phyloP scores from a whole-genome alignment of 2,888 invertebrate genomes.

The Spilosoma lubricipeda region DNA sequence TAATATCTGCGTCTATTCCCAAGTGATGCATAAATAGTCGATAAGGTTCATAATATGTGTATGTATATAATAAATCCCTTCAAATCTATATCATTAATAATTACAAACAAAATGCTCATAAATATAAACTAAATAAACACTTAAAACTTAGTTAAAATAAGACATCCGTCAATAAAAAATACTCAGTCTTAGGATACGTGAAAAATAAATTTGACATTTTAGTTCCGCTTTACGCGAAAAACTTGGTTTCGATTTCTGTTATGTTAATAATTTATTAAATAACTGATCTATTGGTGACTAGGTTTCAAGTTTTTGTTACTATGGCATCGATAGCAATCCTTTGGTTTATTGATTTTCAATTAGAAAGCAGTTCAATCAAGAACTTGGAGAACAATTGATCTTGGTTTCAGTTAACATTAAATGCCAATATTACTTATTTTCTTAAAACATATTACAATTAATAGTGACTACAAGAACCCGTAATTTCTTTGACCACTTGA shows the following conservation, averaged over 20 bases:
- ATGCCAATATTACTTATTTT: constrained; percentile 29
- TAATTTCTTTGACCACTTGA: constrained; percentile 40
- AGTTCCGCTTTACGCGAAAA: constrained; percentile 34
- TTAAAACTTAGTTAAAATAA: constrained; percentile 37
- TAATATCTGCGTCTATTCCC: background rate
- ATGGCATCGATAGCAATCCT: background rate
- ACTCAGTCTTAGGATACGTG: constrained; percentile 60
- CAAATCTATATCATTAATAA: constrained; percentile 23
- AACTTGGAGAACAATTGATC: background rate
- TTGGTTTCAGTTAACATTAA: constrained; percentile 11
- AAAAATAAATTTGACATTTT: constrained; percentile 45
- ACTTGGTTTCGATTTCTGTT: constrained; percentile 37
- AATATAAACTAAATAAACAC: constrained; percentile 43
- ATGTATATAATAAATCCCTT: constrained; percentile 5
- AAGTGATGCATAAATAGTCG: constrained; percentile 24
- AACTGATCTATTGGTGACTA: constrained; percentile 54
- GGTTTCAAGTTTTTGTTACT: constrained; percentile 25
- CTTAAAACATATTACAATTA: constrained; percentile 22
- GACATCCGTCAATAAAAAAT: constrained; percentile 50
- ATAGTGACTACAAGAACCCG: constrained; percentile 46
- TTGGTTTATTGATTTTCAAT: background rate
- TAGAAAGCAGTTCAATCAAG: background rate
- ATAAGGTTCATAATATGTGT: background rate
- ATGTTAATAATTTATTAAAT: constrained; percentile 22
- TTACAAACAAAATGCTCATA: constrained; percentile 51